Conservation (phyloP, 92 coral and sea anemone species). For the Hydrozoanthus gracilis region DNA sequence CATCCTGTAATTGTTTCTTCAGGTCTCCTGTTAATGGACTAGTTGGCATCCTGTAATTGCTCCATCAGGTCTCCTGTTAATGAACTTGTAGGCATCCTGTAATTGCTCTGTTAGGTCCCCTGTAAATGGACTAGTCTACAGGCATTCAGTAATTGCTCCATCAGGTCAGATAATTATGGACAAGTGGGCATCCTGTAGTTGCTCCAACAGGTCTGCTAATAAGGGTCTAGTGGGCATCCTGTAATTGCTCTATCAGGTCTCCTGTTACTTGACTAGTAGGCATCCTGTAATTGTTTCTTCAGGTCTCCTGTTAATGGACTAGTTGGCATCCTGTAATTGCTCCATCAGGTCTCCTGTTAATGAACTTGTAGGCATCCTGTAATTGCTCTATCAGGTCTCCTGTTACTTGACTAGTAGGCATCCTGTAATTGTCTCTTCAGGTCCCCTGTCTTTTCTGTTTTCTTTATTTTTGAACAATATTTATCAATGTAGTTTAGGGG, state of each 20-base stretch:
- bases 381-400: not conserved
- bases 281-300: not conserved
- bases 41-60: not conserved
- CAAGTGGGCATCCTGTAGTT: no score
- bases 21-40: not conserved
- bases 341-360: not conserved
- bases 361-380: not conserved
- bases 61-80: not conserved
- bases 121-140: no score
- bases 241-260: not conserved
- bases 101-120: not conserved
- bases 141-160: no score
- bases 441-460: no score
- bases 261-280: not conserved
- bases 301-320: not conserved
- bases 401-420: no score
- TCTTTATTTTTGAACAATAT: no score
- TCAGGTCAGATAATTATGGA: not conserved
- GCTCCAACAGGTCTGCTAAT: no score
- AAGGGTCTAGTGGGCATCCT: no score
- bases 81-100: not conserved
- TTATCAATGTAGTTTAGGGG: no score
- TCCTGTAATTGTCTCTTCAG: no score
- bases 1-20: not conserved
- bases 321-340: not conserved